These are phyloP conservation scores for Axis porcinus DNA, from an alignment of 2,113 vertebrate genomes.

Conservation along the genomic window DNA sequence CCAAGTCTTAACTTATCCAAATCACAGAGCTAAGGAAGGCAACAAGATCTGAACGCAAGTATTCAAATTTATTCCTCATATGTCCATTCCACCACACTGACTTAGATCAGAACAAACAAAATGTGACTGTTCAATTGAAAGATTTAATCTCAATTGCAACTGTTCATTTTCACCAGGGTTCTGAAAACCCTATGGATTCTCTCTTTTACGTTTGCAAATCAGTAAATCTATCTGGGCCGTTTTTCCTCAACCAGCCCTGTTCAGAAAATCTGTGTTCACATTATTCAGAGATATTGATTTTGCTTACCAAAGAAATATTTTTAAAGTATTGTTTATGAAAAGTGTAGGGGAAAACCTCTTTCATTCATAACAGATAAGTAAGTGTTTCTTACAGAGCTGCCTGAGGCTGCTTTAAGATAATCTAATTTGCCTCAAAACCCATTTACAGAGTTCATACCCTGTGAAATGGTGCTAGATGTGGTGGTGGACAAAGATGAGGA, in stretches of 20 bases:
- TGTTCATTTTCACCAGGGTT: neutral
- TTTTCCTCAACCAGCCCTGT: neutral
- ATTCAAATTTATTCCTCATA: neutral
- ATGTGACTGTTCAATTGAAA: neutral
- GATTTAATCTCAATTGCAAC: neutral
- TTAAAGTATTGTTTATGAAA: slow-evolving; percentile 22
- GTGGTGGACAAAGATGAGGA: neutral
- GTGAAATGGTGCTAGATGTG: neutral
- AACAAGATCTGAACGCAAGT: neutral
- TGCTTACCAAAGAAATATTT: neutral
- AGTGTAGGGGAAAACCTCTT: neutral
- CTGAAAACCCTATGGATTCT: neutral
- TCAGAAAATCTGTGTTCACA: neutral
- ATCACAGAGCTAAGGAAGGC: neutral
- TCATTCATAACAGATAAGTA: neutral
- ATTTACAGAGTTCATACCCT: neutral
- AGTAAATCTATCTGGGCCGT: neutral
- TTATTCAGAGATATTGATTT: slow-evolving; percentile 7
- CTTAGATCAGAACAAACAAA: neutral
- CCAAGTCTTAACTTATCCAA: neutral
- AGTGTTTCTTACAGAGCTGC: neutral
- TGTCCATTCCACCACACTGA: neutral
- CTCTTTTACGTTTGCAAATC: neutral
- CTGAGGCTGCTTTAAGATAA: neutral
- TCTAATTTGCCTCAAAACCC: slow-evolving; percentile 20